Evolutionary conservation across 2,888 invertebrate species (phyloP), one percentile per base, ranked within the genome.

Genomic region (Scaptomyza polygonia): DNA sequence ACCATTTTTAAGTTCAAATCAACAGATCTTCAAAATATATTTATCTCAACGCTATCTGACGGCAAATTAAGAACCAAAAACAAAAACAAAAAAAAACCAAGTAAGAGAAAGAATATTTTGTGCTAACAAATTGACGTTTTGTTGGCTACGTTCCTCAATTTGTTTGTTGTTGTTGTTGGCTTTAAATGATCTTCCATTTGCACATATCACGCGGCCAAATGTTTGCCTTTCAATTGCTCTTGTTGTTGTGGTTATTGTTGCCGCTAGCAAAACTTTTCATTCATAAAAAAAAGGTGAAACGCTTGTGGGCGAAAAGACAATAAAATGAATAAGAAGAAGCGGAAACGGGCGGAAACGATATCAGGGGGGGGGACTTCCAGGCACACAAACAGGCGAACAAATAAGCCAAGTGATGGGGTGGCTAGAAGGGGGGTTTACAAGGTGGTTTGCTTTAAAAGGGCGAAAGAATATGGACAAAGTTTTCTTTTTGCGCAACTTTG

Each of bases 121-220:
- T 27, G 53, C 27, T 40, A 57, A 48, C 36, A 51, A 77, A 67
- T 78, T 73, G 58, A 78, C 79, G 69, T 62, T 77, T 77, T 54
- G 73, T 52, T 59, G 55, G 52, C 57, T 48, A 59, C 53, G 45
- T 43, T 21, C 4, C 21, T 21, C 21, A 21, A 21, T 21, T 21
- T 21, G 21, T 21, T 77, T 51, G 29, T 48, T 55, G 52, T 51
- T 49, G 47, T 52, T 57, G 29, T 68, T 69, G 75, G 66, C 49
- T 72, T 76, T 79, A 77, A 85, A 82, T 79, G 86, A 82, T 85
- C 88, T 88, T 81, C 86, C 88, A 88, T 84, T 87, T 87, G 79
- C 77, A 87, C 82, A 88, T 73, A 87, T 84, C 67, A 81, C 75
- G 75, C 86, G 59, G 44, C 73, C 48, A 70, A 79, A 86, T 76